A percentile compares a stretch with the other conserved stretches of the same genome.
Conservation (phyloP, 1,140 invertebrate genomes). For the Cydia pomonella region DNA sequence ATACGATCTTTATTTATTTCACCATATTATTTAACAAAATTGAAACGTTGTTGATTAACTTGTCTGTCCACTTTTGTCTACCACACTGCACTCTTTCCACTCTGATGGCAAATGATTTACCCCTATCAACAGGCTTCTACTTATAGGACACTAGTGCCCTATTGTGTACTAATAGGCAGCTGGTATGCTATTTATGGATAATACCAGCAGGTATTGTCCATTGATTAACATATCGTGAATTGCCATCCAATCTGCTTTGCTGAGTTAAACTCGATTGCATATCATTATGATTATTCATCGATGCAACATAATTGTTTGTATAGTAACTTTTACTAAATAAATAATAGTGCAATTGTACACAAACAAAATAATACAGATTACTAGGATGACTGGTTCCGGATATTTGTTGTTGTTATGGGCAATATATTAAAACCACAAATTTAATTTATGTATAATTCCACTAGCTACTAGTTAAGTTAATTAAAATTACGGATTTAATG, state of each 20-base stretch:
- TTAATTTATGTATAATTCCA: background rate
- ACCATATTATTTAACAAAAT: background rate
- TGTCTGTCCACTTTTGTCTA: background rate
- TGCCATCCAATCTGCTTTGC: conserved; percentile 1
- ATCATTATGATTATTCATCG: conserved; percentile 6
- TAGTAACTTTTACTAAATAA: conserved; percentile 9
- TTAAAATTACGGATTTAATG: too few relatives aligned
- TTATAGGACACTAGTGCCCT: background rate
- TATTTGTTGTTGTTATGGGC: background rate
- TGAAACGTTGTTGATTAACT: background rate
- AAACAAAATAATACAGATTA: background rate
- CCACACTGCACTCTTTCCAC: background rate
- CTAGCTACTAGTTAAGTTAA: too few relatives aligned
- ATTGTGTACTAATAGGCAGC: background rate
- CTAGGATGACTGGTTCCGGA: background rate
- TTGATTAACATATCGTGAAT: conserved; percentile 11
- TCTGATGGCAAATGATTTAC: background rate
- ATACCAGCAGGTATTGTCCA: background rate
- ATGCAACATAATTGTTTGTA: background rate
- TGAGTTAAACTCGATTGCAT: background rate
- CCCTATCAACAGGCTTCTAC: background rate
- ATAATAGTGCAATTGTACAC: background rate
- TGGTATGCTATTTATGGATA: conserved; percentile 10
- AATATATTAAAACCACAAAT: background rate
- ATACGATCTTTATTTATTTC: background rate